A percentile compares a stretch with the other conserved stretches of the same genome.
phyloP scores from a whole-genome alignment of 2,888 invertebrate genomes.

The Andrena praecox region DNA sequence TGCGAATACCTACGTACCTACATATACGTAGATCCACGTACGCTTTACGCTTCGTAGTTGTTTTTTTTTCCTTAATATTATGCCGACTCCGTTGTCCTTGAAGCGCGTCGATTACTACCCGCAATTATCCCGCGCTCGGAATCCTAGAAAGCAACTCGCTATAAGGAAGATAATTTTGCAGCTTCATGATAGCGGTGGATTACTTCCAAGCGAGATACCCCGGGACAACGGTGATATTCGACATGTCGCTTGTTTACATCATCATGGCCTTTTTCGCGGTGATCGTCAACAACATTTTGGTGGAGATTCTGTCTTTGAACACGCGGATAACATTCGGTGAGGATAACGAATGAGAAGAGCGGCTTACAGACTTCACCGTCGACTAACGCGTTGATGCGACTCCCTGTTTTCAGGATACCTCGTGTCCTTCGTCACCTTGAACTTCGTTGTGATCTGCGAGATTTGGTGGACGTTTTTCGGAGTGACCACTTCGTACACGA shows the following conservation, averaged over 20 bases:
- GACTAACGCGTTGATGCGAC: neutral
- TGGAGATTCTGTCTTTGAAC: conserved; percentile 93
- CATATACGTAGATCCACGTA: no score
- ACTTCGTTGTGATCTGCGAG: conserved; percentile 94
- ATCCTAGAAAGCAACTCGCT: neutral
- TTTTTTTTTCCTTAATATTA: neutral
- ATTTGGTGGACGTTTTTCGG: conserved; percentile 94
- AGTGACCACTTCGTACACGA: conserved; percentile 91
- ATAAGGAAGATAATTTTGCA: conserved; percentile 83
- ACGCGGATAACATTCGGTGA: conserved; percentile 94
- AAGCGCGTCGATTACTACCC: no score
- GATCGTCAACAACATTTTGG: conserved; percentile 92
- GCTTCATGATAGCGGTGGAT: conserved; percentile 97
- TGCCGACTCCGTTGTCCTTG: neutral
- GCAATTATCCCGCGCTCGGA: neutral
- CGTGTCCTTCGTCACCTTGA: conserved; percentile 92
- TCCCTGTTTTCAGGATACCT: conserved; percentile 89
- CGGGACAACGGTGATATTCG: conserved; percentile 94
- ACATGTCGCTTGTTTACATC: conserved; percentile 97
- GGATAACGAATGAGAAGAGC: conserved; percentile 43
- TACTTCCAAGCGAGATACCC: conserved; percentile 95
- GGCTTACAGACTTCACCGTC: neutral
- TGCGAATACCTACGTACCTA: neutral
- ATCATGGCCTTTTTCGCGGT: conserved; percentile 95
- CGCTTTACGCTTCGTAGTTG: neutral